Conservation (phyloP, 2,888 invertebrate genomes). For the Lasiommata megera region DNA sequence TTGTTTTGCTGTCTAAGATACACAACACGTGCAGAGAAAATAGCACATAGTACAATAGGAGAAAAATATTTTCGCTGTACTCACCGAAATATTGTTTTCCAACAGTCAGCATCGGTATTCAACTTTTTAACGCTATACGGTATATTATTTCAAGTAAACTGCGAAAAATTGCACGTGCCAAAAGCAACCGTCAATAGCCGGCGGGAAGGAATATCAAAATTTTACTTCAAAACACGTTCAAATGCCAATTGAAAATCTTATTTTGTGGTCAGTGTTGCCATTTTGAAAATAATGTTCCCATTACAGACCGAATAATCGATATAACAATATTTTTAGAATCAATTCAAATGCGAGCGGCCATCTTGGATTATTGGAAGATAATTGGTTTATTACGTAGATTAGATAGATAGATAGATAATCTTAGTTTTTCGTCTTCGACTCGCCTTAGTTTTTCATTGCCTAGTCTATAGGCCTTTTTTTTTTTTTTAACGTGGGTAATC, state of each 20-base stretch:
- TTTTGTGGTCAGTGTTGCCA: not conserved
- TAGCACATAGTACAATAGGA: constrained; percentile 43
- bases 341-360: too few species aligned
- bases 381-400: too few species aligned
- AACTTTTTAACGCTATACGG: constrained; percentile 36
- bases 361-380: too few species aligned
- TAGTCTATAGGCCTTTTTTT: too few species aligned
- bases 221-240: constrained; percentile 34
- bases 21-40: constrained; percentile 70
- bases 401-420: too few species aligned
- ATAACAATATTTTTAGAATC: too few species aligned
- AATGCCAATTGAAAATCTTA: constrained; percentile 43
- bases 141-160: constrained; percentile 33
- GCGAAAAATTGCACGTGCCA: constrained; percentile 75
- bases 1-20: constrained; percentile 73
- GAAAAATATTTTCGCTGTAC: constrained; percentile 48
- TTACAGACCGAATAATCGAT: too few species aligned
- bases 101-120: constrained; percentile 71
- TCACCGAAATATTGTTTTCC: constrained; percentile 64
- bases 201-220: constrained; percentile 74
- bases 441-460: too few species aligned
- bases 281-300: not conserved
- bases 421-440: too few species aligned
- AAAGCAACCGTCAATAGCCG: constrained; percentile 71
- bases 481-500: too few species aligned